Conservation (phyloP, 2,888 invertebrate genomes). For the Mamestra brassicae region DNA sequence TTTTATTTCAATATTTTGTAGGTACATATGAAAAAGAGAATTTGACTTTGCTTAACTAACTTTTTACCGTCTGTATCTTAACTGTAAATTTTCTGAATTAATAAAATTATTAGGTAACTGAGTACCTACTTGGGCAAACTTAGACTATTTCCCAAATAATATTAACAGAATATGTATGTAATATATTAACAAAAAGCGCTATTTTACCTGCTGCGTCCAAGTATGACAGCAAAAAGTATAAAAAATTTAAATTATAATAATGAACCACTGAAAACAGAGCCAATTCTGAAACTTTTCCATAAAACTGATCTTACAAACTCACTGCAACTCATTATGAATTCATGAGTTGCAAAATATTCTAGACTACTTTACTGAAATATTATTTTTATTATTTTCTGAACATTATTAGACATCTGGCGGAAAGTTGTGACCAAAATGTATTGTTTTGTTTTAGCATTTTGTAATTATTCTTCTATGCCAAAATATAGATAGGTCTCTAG, state of each 20-base stretch:
- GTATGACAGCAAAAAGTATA: neutral
- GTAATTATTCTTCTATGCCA: neutral
- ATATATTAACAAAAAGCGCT: no score
- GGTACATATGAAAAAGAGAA: no score
- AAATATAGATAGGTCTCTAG: no score
- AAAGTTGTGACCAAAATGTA: neutral
- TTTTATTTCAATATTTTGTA: no score
- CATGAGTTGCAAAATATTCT: conserved; percentile 2
- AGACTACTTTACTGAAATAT: neutral
- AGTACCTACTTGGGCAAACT: no score
- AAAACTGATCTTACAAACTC: neutral
- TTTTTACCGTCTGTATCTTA: no score
- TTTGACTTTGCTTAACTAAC: no score
- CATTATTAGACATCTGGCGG: neutral
- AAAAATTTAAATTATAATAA: neutral
- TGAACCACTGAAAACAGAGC: neutral
- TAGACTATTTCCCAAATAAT: no score
- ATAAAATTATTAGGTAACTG: no score
- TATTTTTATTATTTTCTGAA: neutral
- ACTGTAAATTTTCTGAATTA: no score
- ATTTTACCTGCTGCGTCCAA: no score
- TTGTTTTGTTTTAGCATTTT: neutral
- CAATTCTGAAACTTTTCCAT: neutral
- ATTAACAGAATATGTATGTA: no score
- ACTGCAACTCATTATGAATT: conserved; percentile 11